phyloP scores from a whole-genome alignment of 2,113 vertebrate genomes.

The Craseonycteris thonglongyai region DNA sequence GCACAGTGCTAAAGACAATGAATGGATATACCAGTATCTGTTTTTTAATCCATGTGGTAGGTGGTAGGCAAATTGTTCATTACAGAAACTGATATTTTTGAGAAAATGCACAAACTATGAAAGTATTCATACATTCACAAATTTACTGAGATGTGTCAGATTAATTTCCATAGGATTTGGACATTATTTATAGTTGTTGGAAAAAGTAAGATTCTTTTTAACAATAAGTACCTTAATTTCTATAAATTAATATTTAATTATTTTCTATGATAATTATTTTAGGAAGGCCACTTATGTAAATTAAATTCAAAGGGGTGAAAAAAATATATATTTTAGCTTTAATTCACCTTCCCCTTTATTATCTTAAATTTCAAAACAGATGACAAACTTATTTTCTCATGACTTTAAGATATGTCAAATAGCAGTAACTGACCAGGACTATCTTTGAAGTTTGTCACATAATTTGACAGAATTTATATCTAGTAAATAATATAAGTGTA shows the following conservation, averaged over 20 bases:
- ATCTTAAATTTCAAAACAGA: constrained; percentile 17
- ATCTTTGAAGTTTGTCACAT: not conserved
- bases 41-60: not conserved
- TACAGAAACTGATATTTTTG: not conserved
- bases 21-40: not conserved
- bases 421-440: not conserved
- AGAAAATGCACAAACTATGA: not conserved
- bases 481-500: not conserved
- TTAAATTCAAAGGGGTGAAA: not conserved
- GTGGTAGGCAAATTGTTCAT: not conserved
- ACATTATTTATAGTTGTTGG: not conserved
- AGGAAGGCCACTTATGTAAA: not conserved
- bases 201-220: not conserved
- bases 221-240: not conserved
- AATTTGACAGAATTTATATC: not conserved
- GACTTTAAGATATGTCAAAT: not conserved
- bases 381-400: not conserved
- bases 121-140: not conserved
- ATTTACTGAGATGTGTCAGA: not conserved
- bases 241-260: not conserved
- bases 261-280: not conserved
- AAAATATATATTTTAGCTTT: not conserved
- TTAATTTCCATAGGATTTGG: not conserved
- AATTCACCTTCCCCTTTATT: not conserved
- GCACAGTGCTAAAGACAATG: not conserved